Evolutionary conservation across 2,888 invertebrate genomes (phyloP).

Genomic region (Frankliniella fusca): DNA sequence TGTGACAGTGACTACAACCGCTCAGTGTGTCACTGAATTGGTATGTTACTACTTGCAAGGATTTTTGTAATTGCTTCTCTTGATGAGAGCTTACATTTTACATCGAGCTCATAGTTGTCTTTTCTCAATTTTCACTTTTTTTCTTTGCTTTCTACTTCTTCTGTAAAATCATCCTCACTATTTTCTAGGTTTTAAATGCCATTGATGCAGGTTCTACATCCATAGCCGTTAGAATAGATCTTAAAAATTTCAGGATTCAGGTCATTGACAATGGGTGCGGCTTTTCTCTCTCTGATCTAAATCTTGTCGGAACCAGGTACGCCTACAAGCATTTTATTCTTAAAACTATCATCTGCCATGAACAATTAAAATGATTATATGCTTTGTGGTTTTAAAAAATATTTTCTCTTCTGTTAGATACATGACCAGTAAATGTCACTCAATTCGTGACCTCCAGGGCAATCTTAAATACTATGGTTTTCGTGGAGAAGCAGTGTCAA

Average conservation of each 20-base stretch:
- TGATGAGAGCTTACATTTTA: too few species aligned
- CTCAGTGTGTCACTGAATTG: slow-evolving; percentile 62
- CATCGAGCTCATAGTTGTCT: not conserved
- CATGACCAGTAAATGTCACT: slow-evolving; percentile 61
- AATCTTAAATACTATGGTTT: slow-evolving; percentile 60
- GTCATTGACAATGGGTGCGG: slow-evolving; percentile 75
- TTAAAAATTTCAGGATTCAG: slow-evolving; percentile 59
- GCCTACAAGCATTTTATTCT: not conserved
- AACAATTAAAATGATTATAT: not conserved
- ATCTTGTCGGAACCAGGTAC: slow-evolving; percentile 55
- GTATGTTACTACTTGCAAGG: slow-evolving; percentile 47
- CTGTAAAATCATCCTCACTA: not conserved
- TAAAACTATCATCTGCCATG: not conserved
- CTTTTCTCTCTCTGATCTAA: slow-evolving; percentile 55
- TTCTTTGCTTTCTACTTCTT: slow-evolving; percentile 31
- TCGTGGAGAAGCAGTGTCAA: slow-evolving; percentile 64
- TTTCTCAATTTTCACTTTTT: slow-evolving; percentile 12
- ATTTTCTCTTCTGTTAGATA: slow-evolving; percentile 47
- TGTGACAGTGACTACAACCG: slow-evolving; percentile 53
- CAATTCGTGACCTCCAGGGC: slow-evolving; percentile 52
- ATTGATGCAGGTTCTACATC: slow-evolving; percentile 66
- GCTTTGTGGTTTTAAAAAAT: not conserved
- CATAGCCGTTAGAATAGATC: slow-evolving; percentile 64
- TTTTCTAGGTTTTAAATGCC: slow-evolving; percentile 61
- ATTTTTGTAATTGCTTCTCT: slow-evolving; percentile 32